Percentiles rank a stretch among this genome's conserved stretches.
Evolutionary conservation across 2,113 vertebrate species (phyloP).

Genomic region (Thunnus maccoyii): DNA sequence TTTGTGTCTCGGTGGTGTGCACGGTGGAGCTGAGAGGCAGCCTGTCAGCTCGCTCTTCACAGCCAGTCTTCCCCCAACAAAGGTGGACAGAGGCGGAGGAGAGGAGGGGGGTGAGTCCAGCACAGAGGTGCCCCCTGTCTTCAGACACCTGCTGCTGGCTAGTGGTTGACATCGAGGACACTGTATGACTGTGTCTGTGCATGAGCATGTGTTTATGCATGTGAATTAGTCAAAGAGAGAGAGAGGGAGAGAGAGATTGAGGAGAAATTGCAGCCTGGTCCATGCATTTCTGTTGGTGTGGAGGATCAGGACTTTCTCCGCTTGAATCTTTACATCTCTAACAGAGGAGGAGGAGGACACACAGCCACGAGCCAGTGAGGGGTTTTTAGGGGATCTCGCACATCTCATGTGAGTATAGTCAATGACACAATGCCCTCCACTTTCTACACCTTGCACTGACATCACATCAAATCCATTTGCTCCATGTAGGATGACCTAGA

Average conservation of each 20-base stretch:
- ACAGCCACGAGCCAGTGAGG: slow-evolving; percentile 19
- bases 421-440: slow-evolving; percentile 1
- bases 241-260: slow-evolving; percentile 38
- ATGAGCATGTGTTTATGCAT: slow-evolving; percentile 51
- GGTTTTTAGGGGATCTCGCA: slow-evolving; percentile 40
- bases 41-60: slow-evolving; percentile 64
- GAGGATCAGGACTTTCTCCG: slow-evolving; percentile 27
- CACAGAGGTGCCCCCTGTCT: slow-evolving; percentile 80
- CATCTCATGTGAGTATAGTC: slow-evolving; percentile 76
- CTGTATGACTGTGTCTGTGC: slow-evolving; percentile 68
- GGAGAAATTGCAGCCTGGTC: slow-evolving; percentile 46
- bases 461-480: slow-evolving; percentile 12
- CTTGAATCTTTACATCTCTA: slow-evolving; percentile 47
- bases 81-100: slow-evolving; percentile 69
- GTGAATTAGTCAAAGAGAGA: slow-evolving; percentile 49
- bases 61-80: slow-evolving; percentile 69
- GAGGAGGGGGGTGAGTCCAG: slow-evolving; percentile 45
- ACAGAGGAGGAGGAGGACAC: slow-evolving; percentile 52
- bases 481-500: slow-evolving; percentile 48
- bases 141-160: slow-evolving; percentile 83
- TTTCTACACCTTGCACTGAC: slow-evolving; percentile 1
- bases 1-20: slow-evolving; percentile 61
- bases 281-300: slow-evolving; percentile 47
- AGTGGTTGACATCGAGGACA: slow-evolving; percentile 68
- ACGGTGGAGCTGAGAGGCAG: slow-evolving; percentile 48